A percentile compares a stretch with the other conserved stretches of the same genome.
phyloP scores from a whole-genome alignment of 2,888 invertebrate species.

The Acronicta leporina region DNA sequence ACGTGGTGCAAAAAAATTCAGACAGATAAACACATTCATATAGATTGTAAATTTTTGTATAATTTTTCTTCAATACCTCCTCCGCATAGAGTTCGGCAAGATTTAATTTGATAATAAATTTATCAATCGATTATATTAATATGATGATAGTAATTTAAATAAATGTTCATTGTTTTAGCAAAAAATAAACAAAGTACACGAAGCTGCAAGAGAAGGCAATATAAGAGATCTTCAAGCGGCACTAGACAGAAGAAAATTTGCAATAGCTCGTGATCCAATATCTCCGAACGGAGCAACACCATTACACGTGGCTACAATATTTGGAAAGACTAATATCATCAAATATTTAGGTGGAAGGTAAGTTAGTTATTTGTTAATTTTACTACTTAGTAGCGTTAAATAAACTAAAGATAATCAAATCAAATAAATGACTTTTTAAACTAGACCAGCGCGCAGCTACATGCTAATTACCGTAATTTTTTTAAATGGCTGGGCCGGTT shows the following conservation, averaged over 20 bases:
- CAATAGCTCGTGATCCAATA: conserved; percentile 95
- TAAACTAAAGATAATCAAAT: too few species aligned
- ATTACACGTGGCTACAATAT: conserved; percentile 95
- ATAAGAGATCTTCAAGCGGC: conserved; percentile 95
- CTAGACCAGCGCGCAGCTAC: too few species aligned
- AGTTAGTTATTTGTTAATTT: neutral
- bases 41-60: too few species aligned
- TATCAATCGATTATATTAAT: too few species aligned
- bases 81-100: too few species aligned
- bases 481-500: too few species aligned
- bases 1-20: too few species aligned
- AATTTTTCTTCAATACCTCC: neutral
- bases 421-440: too few species aligned
- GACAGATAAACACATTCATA: too few species aligned
- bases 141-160: neutral
- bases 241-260: conserved; percentile 96
- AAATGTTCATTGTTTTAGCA: conserved; percentile 87
- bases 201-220: conserved; percentile 95
- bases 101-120: too few species aligned
- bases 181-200: conserved; percentile 96
- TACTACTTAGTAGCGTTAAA: too few species aligned
- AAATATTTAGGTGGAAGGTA: conserved; percentile 90
- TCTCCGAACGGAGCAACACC: conserved; percentile 96
- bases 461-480: too few species aligned
- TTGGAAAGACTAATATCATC: conserved; percentile 94